Evolutionary conservation across 2,113 vertebrate species (phyloP).

Genomic region (Scopus umbretta): DNA sequence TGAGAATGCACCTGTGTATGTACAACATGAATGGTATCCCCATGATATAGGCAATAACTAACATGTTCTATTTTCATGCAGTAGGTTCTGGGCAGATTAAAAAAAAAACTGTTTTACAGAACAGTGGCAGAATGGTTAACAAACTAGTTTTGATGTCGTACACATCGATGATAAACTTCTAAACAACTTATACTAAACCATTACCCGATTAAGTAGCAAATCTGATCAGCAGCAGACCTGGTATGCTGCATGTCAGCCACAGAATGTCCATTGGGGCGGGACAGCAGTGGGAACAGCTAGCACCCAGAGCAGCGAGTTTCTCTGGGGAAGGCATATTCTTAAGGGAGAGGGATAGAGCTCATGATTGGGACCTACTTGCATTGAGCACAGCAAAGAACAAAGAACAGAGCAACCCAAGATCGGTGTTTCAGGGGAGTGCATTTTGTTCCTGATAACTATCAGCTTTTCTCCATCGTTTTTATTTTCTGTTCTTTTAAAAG

Average conservation of each 20-base stretch:
- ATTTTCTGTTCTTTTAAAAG: not conserved
- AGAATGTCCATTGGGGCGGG: not conserved
- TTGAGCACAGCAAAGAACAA: not conserved
- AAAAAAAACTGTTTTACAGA: not conserved
- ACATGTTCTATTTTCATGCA: not conserved
- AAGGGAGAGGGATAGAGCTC: not conserved
- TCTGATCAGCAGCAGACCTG: not conserved
- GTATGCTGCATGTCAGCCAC: not conserved
- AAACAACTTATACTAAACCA: not conserved
- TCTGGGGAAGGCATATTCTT: not conserved
- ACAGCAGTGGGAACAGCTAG: not conserved
- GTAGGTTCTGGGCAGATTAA: not conserved
- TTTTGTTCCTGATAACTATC: not conserved
- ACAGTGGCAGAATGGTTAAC: not conserved
- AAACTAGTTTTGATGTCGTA: not conserved
- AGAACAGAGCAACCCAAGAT: not conserved
- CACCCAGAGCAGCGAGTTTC: not conserved
- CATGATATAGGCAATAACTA: not conserved
- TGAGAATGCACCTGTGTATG: not conserved
- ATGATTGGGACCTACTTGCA: not conserved
- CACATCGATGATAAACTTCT: not conserved
- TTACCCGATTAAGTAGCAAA: not conserved
- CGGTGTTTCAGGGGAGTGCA: not conserved
- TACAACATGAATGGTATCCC: not conserved
- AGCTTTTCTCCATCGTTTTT: not conserved